A percentile compares a stretch with the other conserved stretches of the same genome.
Evolutionary conservation across 2,797 vertebrate genomes (phyloP).

Genomic region (Mallotus villosus): DNA sequence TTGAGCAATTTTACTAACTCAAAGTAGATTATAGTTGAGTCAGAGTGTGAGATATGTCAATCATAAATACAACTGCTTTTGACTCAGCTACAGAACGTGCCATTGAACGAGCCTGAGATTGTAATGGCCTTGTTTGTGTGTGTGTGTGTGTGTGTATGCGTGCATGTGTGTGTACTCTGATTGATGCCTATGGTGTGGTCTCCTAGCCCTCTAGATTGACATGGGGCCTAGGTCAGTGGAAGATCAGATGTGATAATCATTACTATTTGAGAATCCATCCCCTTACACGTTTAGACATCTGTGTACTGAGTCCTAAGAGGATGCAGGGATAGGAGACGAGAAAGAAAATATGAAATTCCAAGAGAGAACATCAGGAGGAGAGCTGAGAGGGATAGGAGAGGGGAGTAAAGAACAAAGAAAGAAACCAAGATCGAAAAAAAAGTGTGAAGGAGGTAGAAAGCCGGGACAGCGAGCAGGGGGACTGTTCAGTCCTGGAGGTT

Average conservation of each 20-base stretch:
- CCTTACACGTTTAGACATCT: slow-evolving; percentile 46
- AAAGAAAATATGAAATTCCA: slow-evolving; percentile 2
- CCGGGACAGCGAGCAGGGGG: slow-evolving; percentile 17
- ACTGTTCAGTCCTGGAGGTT: slow-evolving; percentile 21
- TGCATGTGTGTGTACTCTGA: slow-evolving; percentile 2
- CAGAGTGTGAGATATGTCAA: slow-evolving; percentile 21
- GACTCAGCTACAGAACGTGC: background rate
- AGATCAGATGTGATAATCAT: slow-evolving; percentile 38
- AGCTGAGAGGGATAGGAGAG: slow-evolving; percentile 33
- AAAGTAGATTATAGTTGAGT: slow-evolving; percentile 9
- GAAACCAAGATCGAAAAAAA: slow-evolving; percentile 16
- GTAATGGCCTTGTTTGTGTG: background rate
- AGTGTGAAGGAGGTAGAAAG: slow-evolving; percentile 23
- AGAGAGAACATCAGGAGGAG: slow-evolving; percentile 35
- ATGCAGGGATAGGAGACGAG: slow-evolving; percentile 26
- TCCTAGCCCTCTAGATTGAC: slow-evolving; percentile 8
- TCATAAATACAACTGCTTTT: slow-evolving; percentile 8
- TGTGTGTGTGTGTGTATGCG: slow-evolving; percentile 4
- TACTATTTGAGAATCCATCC: slow-evolving; percentile 50
- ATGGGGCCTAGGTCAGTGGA: slow-evolving; percentile 13
- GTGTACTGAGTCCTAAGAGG: slow-evolving; percentile 22
- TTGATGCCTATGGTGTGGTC: background rate
- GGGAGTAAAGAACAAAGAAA: slow-evolving; percentile 27
- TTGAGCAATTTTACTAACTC: slow-evolving; percentile 26
- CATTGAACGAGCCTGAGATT: background rate